Evolutionary conservation across 1,140 invertebrate genomes (phyloP), one percentile per base, ranked within the genome.

Genomic region (Procambarus virginalis): DNA sequence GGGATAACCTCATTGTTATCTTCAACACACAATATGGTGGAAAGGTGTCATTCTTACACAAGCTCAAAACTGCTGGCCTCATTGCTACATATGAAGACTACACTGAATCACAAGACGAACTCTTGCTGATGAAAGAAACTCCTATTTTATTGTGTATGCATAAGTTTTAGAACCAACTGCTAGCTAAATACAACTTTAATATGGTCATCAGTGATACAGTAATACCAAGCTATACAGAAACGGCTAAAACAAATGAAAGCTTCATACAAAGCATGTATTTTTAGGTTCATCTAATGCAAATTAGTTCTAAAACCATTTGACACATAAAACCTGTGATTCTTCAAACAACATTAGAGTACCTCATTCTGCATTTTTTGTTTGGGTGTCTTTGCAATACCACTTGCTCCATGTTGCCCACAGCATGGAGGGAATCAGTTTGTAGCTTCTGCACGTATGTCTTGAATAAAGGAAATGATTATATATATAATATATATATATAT

Each of bases 201-300:
- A 34, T 73, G 68, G 68, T 73, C 68, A 73, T 73, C 68, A 73
- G 68, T 73, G 68, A 73, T 17, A 64, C 68, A 73, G 68, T 73
- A 10, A 73, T 73, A 34, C 34, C 68, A 73, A 73, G 68, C 68
- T 34, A 34, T 73, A 73, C 68, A 73, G 68, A 73, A 73, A 73
- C 22, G 34, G 68, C 68, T 34, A 73, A 73, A 8, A 34, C 22
- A 73, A 73, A 73, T 73, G 34, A 73, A 34, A 34, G n/a, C 68
- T 73, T 34, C 6, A 22, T 34, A 73, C 20, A 73, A 73, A 73
- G 68, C 68, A 34, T 73, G 22, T 73, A n/a, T 73, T 34, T 34
- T 73, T n/a, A 73, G 68, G 68, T 73, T 73, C 22, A 34, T 73
- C 68, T 73, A 73, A 73, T 73, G 68, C 68, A 73, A 73, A 34